Evolutionary conservation across 2,888 invertebrate genomes (phyloP).

Genomic region (Heteromyza rotundicornis): DNA sequence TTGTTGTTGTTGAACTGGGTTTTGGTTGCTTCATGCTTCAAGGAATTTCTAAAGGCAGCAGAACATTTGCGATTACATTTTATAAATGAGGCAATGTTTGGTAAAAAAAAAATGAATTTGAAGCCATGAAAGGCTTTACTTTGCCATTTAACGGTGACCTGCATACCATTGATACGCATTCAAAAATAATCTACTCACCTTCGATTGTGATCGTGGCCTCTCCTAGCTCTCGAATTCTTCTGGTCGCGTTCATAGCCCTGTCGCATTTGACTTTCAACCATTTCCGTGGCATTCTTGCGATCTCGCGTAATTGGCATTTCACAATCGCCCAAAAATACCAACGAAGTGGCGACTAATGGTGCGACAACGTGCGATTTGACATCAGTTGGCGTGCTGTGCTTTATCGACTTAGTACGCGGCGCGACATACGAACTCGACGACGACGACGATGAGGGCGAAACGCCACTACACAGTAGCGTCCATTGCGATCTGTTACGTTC

Average conservation of each 20-base stretch:
- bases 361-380: conserved; percentile 39
- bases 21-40: conserved; percentile 4
- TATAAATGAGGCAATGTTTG: neutral
- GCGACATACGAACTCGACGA: conserved; percentile 12
- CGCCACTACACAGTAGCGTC: conserved; percentile 47
- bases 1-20: conserved; percentile 3
- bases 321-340: conserved; percentile 51
- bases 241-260: neutral
- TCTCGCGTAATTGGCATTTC: conserved; percentile 50
- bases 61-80: neutral
- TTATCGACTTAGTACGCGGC: conserved; percentile 8
- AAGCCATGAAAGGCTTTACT: too few species aligned
- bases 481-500: conserved; percentile 38
- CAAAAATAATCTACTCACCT: too few species aligned
- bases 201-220: too few species aligned
- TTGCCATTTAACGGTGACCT: too few species aligned
- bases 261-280: too few species aligned
- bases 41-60: conserved; percentile 6
- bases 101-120: too few species aligned
- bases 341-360: conserved; percentile 43
- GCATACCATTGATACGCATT: too few species aligned
- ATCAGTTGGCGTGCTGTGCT: conserved; percentile 25
- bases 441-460: conserved; percentile 16
- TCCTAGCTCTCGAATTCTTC: too few species aligned
- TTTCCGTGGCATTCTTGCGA: too few species aligned